Conservation (phyloP, 2,888 invertebrate species). For the Cataglyphis livida region DNA sequence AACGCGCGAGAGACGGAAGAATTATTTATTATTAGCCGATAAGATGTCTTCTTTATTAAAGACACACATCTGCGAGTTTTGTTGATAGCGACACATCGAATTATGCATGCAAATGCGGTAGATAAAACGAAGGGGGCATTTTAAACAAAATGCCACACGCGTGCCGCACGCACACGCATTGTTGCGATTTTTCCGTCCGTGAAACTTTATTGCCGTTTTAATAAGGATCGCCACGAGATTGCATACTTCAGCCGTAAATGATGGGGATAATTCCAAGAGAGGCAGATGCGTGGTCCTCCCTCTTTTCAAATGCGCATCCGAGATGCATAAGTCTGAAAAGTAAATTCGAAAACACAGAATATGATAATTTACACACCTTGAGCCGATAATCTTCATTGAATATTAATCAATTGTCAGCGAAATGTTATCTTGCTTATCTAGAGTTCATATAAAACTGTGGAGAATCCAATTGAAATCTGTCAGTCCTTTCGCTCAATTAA, state of each 20-base stretch:
- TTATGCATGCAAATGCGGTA: constrained; percentile 20
- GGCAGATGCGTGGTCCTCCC: neutral
- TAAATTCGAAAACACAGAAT: neutral
- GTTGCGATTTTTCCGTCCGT: constrained; percentile 10
- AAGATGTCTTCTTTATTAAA: constrained; percentile 13
- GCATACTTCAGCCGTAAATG: neutral
- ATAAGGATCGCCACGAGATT: constrained; percentile 21
- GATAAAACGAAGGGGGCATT: constrained; percentile 26
- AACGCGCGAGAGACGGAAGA: neutral
- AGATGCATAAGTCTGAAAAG: neutral
- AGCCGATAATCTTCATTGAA: neutral
- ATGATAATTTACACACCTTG: neutral
- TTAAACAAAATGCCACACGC: constrained; percentile 9
- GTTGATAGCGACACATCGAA: constrained; percentile 5
- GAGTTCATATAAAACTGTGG: neutral
- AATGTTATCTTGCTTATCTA: neutral
- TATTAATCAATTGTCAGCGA: neutral
- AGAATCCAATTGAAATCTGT: neutral
- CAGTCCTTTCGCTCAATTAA: neutral
- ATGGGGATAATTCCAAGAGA: constrained; percentile 17
- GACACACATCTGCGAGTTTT: constrained; percentile 31
- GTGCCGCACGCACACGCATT: neutral
- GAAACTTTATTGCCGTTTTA: constrained; percentile 47
- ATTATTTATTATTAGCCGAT: constrained; percentile 24
- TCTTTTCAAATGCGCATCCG: neutral